Conservation (phyloP, 35 echinoderm and acorn worm genomes). For the Holothuria glaberrima region DNA sequence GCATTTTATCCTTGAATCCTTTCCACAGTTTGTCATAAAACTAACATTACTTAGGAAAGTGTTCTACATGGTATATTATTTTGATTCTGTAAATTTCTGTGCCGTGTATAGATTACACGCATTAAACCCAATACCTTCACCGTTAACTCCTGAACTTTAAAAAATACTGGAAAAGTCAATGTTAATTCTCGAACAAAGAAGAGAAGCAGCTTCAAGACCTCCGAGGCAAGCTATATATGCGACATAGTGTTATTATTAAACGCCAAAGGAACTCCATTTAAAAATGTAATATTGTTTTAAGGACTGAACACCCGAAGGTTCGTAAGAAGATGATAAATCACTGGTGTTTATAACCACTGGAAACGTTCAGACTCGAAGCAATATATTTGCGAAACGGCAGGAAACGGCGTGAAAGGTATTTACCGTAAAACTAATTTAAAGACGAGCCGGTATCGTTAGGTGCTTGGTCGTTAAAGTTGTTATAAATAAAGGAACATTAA, state of each 20-base stretch:
- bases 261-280: slow-evolving; percentile 44
- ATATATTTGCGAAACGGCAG: too few relatives aligned
- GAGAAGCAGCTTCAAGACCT: neutral
- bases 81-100: neutral
- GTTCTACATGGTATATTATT: too few relatives aligned
- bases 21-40: too few relatives aligned
- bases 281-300: slow-evolving; percentile 53
- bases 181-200: slow-evolving; percentile 32
- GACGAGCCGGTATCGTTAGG: too few relatives aligned
- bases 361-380: too few relatives aligned
- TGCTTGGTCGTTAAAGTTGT: too few relatives aligned
- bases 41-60: too few relatives aligned
- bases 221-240: slow-evolving; percentile 1
- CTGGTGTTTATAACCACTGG: slow-evolving; percentile 26
- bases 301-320: slow-evolving; percentile 33
- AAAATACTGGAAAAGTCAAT: neutral
- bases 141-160: neutral
- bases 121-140: neutral
- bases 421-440: too few relatives aligned
- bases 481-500: too few relatives aligned
- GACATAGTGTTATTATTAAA: slow-evolving; percentile 29
- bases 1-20: too few relatives aligned
- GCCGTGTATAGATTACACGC: neutral
- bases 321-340: slow-evolving; percentile 17
- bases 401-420: too few relatives aligned